These are phyloP conservation scores for Brachyhypopomus occidentalis DNA, from an alignment of 2,113 vertebrate species.

Conservation along the genomic window DNA sequence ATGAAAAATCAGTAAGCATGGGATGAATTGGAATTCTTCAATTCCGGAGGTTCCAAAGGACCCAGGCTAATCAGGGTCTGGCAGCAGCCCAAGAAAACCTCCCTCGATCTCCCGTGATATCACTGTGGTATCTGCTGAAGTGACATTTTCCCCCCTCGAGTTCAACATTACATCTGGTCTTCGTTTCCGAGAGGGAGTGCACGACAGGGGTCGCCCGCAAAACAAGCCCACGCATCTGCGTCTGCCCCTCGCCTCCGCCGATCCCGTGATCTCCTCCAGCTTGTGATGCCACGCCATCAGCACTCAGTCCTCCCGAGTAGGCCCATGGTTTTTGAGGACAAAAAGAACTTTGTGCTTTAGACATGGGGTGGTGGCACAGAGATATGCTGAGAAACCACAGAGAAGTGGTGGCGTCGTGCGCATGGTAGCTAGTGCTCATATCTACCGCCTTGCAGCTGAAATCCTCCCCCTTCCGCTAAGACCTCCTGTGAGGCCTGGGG, in stretches of 20 bases:
- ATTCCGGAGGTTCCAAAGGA: constrained; percentile 2
- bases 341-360: constrained; percentile 27
- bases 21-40: constrained; percentile 37
- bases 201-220: constrained; percentile 36
- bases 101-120: constrained; percentile 49
- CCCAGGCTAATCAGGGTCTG: constrained; percentile 52
- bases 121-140: constrained; percentile 51
- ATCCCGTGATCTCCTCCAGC: neutral
- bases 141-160: constrained; percentile 44
- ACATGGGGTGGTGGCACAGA: neutral
- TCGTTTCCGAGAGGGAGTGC: constrained; percentile 39
- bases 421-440: neutral
- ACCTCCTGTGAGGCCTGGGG: neutral
- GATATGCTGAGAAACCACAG: neutral
- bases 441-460: neutral
- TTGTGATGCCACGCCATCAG: constrained; percentile 14
- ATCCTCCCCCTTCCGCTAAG: neutral
- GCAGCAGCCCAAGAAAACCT: constrained; percentile 16
- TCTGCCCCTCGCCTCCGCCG: neutral
- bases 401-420: constrained; percentile 31
- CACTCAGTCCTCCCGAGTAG: constrained; percentile 7
- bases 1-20: neutral
- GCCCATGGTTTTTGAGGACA: constrained; percentile 25
- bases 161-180: constrained; percentile 51
- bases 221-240: constrained; percentile 27